phyloP scores from a whole-genome alignment of 2,888 invertebrate species.

The Gymnocheta viridis region DNA sequence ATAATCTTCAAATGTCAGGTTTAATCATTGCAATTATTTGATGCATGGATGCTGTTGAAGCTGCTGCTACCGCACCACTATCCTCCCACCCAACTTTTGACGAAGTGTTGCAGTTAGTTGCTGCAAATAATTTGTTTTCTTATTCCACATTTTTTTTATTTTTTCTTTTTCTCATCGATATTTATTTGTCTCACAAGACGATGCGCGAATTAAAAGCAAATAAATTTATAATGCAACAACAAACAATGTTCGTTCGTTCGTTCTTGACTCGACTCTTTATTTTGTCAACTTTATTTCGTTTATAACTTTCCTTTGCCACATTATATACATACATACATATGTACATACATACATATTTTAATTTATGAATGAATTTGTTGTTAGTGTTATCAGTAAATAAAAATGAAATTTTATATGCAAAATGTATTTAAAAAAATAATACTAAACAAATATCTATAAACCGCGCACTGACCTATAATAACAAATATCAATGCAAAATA shows the following conservation, averaged over 20 bases:
- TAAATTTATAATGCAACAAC: neutral
- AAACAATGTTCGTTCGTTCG: too few relatives aligned
- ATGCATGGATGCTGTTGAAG: slow-evolving; percentile 21
- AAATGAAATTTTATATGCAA: slow-evolving; percentile 35
- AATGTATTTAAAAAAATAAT: slow-evolving; percentile 33
- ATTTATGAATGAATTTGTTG: slow-evolving; percentile 67
- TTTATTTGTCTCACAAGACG: slow-evolving; percentile 23
- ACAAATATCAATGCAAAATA: slow-evolving; percentile 62
- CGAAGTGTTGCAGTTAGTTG: neutral
- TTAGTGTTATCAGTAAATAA: slow-evolving; percentile 60
- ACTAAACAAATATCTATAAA: slow-evolving; percentile 48
- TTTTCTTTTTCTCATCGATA: slow-evolving; percentile 41
- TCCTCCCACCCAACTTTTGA: neutral
- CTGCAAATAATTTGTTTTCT: slow-evolving; percentile 13
- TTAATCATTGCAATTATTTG: slow-evolving; percentile 60
- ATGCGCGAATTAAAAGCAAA: slow-evolving; percentile 7
- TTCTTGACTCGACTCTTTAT: slow-evolving; percentile 4
- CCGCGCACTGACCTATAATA: slow-evolving; percentile 70
- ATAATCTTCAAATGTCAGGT: slow-evolving; percentile 70
- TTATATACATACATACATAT: neutral
- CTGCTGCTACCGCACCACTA: neutral
- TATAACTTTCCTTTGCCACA: slow-evolving; percentile 19
- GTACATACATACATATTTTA: too few relatives aligned
- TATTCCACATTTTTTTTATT: neutral
- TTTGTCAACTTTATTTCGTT: slow-evolving; percentile 35